phyloP scores from a whole-genome alignment of 1,140 invertebrate species.

The Xylocopa sonorina region DNA sequence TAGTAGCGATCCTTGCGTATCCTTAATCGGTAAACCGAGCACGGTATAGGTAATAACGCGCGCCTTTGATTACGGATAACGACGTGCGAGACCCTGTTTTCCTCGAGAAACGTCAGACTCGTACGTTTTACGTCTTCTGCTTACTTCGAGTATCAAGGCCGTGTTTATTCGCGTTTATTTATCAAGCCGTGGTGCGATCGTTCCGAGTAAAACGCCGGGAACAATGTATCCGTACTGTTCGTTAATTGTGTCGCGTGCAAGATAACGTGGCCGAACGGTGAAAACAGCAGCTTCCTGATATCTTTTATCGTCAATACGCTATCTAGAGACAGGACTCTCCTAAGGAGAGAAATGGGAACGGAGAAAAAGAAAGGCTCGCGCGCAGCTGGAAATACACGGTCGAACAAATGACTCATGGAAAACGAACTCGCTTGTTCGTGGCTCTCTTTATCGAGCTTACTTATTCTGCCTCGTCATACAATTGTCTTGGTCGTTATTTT shows the following conservation, averaged over 20 bases:
- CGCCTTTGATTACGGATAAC: conserved; percentile 11
- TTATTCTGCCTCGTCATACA: conserved; percentile 10
- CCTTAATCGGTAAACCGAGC: conserved; percentile 9
- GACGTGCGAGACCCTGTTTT: not conserved
- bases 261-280: not conserved
- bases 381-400: not conserved
- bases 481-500: conserved; percentile 50
- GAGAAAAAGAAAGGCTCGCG: conserved; percentile 1
- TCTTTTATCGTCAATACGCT: conserved; percentile 31
- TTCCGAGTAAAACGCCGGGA: not conserved
- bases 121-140: not conserved
- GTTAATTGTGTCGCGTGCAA: not conserved
- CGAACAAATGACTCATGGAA: conserved; percentile 55
- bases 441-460: conserved; percentile 46
- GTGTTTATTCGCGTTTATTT: conserved; percentile 7
- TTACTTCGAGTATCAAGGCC: not conserved
- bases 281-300: conserved; percentile 1
- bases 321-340: too few species aligned
- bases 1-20: not conserved
- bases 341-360: too few species aligned
- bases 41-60: not conserved
- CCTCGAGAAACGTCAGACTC: not conserved
- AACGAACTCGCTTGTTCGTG: conserved; percentile 36
- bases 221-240: not conserved
- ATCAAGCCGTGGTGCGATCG: not conserved